A percentile compares a stretch with the other conserved stretches of the same genome.
These are phyloP conservation scores for Actinemys pallida DNA, from an alignment of 2,113 vertebrate genomes.

Conservation along the genomic window DNA sequence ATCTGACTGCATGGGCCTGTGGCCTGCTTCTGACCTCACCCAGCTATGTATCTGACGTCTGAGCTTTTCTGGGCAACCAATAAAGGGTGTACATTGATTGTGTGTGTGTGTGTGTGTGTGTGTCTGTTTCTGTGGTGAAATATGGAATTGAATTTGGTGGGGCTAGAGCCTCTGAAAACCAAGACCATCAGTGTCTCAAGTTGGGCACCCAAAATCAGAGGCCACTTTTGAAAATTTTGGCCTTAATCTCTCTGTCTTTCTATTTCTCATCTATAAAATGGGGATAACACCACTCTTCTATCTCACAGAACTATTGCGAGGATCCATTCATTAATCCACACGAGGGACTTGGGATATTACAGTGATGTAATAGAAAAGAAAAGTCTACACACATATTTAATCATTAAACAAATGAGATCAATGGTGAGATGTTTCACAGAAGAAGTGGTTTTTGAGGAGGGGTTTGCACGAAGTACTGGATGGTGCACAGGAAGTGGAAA, in stretches of 20 bases:
- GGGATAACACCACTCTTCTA: background rate
- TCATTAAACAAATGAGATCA: background rate
- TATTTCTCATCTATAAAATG: constrained; percentile 8
- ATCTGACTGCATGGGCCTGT: background rate
- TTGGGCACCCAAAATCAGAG: background rate
- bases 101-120: background rate
- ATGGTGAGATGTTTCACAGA: background rate
- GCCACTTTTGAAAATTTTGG: background rate
- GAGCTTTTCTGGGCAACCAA: background rate
- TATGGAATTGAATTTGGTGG: background rate
- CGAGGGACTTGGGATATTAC: background rate
- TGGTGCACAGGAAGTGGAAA: background rate
- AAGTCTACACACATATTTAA: background rate
- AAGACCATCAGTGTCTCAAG: background rate
- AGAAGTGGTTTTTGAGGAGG: background rate
- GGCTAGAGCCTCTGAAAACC: background rate
- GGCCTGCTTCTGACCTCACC: background rate
- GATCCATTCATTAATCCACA: background rate
- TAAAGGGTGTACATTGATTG: background rate
- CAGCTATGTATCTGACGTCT: background rate
- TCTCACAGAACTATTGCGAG: background rate
- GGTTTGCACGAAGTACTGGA: background rate
- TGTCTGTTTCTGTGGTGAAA: background rate
- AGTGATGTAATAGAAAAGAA: background rate
- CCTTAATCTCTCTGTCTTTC: constrained; percentile 10